Base-by-base conservation (phyloP, 2,888 invertebrate genomes). In the Diadegma fenestrale region DNA sequence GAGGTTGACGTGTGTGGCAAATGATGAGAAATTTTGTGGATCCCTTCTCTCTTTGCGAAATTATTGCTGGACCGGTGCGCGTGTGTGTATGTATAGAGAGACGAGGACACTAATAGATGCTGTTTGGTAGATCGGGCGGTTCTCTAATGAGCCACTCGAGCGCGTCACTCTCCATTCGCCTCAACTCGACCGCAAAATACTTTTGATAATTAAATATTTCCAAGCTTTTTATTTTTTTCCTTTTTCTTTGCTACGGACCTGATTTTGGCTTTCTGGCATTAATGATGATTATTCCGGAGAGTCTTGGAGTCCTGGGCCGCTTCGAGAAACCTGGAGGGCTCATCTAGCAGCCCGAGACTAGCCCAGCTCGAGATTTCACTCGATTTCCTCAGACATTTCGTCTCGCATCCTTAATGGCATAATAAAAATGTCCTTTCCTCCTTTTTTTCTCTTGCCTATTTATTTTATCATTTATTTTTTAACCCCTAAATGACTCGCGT, bases 71-170 rank as follows among this genome's bases (percentile, higher is more conserved):
- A 72, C 33, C n/a, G n/a, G n/a, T 33, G 45, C 45, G 43, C 14
- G 30, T 69, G 17, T 66, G 45, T 64, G 66, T 78, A 54, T 71
- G 64, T 8, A n/a, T n/a, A 84, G 77, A 48, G 58, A 84, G 80
- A 48, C 45, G 68, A 58, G 64, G 72, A 64, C 63, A 73, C 75
- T 86, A 86, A 78, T 84, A 82, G 78, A 63, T 64, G 79, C 72
- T 76, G 61, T 79, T 79, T 41, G 75, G 54, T 68, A 77, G 61
- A 80, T 84, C 69, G 75, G 79, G 68, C 66, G 80, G 82, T 68
- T 85, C 82, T 86, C 85, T 87, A 87, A 87, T 87, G 87, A 87
- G 80, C 85, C 77, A 72, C 66, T 82, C 80, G 80, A 78, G 71
- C 85, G 75, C 85, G 86, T 83, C 87, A 85, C 82, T 86, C 85